phyloP scores from a whole-genome alignment of 2,888 invertebrate species.

The Orthonevra nobilis region DNA sequence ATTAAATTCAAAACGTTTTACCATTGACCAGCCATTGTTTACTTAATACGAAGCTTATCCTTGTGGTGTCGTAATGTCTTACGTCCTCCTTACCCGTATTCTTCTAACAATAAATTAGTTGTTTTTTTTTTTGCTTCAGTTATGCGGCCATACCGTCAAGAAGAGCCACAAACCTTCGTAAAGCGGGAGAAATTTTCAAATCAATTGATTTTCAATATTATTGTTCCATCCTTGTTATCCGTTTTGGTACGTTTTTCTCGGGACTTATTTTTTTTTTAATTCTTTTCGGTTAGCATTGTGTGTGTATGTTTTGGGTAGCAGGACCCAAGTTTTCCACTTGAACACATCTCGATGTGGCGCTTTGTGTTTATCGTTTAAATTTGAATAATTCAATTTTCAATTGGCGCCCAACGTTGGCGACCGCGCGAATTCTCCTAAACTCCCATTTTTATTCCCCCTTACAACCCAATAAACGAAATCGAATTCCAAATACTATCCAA shows the following conservation, averaged over 20 bases:
- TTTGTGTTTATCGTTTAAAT: slow-evolving; percentile 56
- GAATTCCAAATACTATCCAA: slow-evolving; percentile 13
- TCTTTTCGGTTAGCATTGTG: slow-evolving; percentile 8
- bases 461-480: slow-evolving; percentile 54
- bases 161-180: not conserved
- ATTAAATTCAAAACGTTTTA: slow-evolving; percentile 61
- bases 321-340: slow-evolving; percentile 36
- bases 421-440: slow-evolving; percentile 37
- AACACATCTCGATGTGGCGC: slow-evolving; percentile 36
- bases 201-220: slow-evolving; percentile 68
- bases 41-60: slow-evolving; percentile 61
- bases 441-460: slow-evolving; percentile 53
- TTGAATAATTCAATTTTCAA: slow-evolving; percentile 50
- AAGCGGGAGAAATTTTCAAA: slow-evolving; percentile 55
- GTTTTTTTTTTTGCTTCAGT: too few species aligned
- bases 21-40: slow-evolving; percentile 43
- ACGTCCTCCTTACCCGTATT: not conserved
- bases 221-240: slow-evolving; percentile 23
- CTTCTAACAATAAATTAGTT: too few species aligned
- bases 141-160: too few species aligned
- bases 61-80: slow-evolving; percentile 57
- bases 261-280: not conserved
- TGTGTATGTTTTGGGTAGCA: slow-evolving; percentile 13
- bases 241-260: not conserved
- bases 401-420: slow-evolving; percentile 27